phyloP scores from a whole-genome alignment of 2,113 vertebrate genomes.

The Triplophysa tibetana region DNA sequence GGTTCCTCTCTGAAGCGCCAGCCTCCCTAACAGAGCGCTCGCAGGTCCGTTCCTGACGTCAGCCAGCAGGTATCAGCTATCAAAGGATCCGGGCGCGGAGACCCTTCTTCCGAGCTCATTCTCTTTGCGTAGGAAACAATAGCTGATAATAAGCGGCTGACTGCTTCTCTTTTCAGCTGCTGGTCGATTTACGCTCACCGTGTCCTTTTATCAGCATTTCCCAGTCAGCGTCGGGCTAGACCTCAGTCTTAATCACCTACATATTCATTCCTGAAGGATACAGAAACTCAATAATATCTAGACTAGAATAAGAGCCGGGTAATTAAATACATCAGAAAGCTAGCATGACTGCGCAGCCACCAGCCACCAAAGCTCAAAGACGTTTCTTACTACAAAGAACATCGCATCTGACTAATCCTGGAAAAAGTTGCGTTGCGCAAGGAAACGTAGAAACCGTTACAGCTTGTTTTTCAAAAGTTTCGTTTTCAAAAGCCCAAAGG shows the following conservation, averaged over 20 bases:
- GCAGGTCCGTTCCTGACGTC: conserved; percentile 18
- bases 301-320: conserved; percentile 35
- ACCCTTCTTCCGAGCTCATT: conserved; percentile 1
- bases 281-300: conserved; percentile 50
- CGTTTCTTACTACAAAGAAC: conserved; percentile 29
- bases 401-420: conserved; percentile 16
- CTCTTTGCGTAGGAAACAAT: conserved; percentile 38
- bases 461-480: no score
- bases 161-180: conserved; percentile 28
- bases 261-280: conserved; percentile 44
- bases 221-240: conserved; percentile 33
- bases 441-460: background rate
- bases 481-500: no score
- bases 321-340: conserved; percentile 53
- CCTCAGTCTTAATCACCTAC: conserved; percentile 41
- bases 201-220: conserved; percentile 49
- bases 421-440: background rate
- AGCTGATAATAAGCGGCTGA: conserved; percentile 28
- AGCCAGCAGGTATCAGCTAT: conserved; percentile 41
- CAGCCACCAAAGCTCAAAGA: conserved; percentile 40
- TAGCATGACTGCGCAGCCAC: conserved; percentile 11
- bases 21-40: conserved; percentile 28
- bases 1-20: conserved; percentile 47
- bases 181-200: conserved; percentile 54
- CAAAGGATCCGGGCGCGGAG: conserved; percentile 5